Percentiles rank a stretch among this genome's conserved stretches.
These are phyloP conservation scores for Hapalemur alaotrensis DNA, from an alignment of 2,797 vertebrate species.

Conservation along the genomic window DNA sequence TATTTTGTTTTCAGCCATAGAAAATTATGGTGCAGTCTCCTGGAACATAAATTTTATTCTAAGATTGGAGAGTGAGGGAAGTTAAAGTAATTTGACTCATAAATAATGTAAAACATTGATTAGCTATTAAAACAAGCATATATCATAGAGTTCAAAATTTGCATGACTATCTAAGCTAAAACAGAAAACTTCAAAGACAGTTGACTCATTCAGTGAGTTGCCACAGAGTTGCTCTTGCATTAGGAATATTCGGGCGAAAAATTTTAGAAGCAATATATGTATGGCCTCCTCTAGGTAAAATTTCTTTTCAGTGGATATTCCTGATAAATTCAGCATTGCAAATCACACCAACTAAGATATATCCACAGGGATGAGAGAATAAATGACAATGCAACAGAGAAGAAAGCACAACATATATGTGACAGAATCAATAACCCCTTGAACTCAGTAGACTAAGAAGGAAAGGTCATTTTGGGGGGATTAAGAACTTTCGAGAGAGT, in stretches of 20 bases:
- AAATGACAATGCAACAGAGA: conserved; percentile 21
- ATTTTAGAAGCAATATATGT: background rate
- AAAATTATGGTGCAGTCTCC: background rate
- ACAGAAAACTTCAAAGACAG: background rate
- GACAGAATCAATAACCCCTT: conserved; percentile 26
- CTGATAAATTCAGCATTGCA: background rate
- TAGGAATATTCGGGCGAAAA: background rate
- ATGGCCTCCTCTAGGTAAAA: background rate
- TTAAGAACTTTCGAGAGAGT: conserved; percentile 12
- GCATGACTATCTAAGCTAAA: conserved; percentile 1
- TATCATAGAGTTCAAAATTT: conserved; percentile 22
- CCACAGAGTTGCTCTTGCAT: background rate
- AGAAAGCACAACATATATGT: background rate
- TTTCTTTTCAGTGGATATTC: background rate
- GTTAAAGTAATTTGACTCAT: conserved; percentile 48
- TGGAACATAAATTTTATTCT: conserved; percentile 46
- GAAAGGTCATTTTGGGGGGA: conserved; percentile 23
- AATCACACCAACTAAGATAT: conserved; percentile 7
- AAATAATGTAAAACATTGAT: conserved; percentile 61
- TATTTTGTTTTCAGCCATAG: background rate
- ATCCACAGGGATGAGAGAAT: conserved; percentile 43
- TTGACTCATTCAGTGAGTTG: background rate
- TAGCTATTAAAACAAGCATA: conserved; percentile 49
- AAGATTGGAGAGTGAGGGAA: background rate
- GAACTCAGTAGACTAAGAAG: conserved; percentile 13